Conservation (phyloP, 2,888 invertebrate species). For the Euplagia quadripunctaria region DNA sequence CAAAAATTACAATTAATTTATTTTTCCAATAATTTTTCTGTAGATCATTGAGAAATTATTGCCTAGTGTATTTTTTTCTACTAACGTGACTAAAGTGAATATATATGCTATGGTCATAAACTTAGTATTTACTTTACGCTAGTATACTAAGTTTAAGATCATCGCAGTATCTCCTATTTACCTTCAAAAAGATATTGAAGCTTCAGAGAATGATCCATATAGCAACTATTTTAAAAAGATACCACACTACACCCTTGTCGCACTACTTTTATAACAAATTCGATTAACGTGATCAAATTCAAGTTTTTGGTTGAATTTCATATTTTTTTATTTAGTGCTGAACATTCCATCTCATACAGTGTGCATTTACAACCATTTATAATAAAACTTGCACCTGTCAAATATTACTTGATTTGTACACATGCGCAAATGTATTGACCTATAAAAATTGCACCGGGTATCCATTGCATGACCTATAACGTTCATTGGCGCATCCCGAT, state of each 20-base stretch:
- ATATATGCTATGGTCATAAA: too few species aligned
- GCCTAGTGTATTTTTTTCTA: too few species aligned
- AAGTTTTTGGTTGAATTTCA: neutral
- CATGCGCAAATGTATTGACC: constrained; percentile 52
- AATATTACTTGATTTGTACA: constrained; percentile 39
- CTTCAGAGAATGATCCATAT: neutral
- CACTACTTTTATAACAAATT: neutral
- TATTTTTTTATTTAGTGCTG: too few species aligned
- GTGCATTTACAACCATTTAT: neutral
- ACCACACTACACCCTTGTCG: neutral
- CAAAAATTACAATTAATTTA: too few species aligned
- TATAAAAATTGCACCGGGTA: constrained; percentile 44
- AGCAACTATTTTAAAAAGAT: neutral
- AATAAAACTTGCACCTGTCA: constrained; percentile 31
- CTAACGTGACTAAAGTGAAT: too few species aligned
- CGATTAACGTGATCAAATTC: neutral
- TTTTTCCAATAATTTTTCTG: too few species aligned
- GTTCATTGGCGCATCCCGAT: constrained; percentile 33
- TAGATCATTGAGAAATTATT: too few species aligned
- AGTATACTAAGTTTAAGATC: neutral
- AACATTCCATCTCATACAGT: neutral
- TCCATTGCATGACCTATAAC: constrained; percentile 28
- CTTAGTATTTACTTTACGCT: too few species aligned
- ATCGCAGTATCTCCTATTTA: neutral
- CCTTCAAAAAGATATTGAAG: neutral